Percentiles rank a stretch among this genome's conserved stretches.
Evolutionary conservation across 2,113 vertebrate genomes (phyloP).

Genomic region (Ornithorhynchus anatinus): DNA sequence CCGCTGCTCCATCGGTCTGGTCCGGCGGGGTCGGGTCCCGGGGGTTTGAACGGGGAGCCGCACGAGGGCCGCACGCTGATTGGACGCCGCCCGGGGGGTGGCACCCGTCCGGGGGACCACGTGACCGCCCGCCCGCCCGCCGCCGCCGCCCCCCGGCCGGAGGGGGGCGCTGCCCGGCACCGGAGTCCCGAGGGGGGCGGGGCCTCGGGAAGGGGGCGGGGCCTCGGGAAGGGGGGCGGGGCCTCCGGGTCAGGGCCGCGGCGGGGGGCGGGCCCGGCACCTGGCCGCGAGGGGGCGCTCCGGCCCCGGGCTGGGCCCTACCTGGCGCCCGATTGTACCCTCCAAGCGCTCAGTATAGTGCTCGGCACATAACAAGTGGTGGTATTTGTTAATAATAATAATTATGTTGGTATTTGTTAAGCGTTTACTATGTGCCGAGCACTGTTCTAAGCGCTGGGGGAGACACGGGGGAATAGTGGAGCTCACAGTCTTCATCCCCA

Average conservation of each 20-base stretch:
- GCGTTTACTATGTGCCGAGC: too few relatives aligned
- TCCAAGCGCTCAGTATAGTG: too few relatives aligned
- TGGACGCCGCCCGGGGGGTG: background rate
- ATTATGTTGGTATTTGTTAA: too few relatives aligned
- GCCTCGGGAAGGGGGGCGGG: background rate
- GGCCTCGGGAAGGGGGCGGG: too few relatives aligned
- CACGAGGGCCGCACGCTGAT: slow-evolving; percentile 6
- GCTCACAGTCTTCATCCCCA: too few relatives aligned
- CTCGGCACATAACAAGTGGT: too few relatives aligned
- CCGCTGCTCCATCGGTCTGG: slow-evolving; percentile 12
- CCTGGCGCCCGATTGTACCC: too few relatives aligned
- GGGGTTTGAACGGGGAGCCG: slow-evolving; percentile 63
- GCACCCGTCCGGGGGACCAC: slow-evolving; percentile 39
- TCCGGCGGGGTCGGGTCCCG: background rate
- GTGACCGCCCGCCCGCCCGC: background rate
- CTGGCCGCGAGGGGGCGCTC: background rate
- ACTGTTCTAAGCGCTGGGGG: too few relatives aligned
- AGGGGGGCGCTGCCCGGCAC: rapidly evolving
- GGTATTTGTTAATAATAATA: too few relatives aligned
- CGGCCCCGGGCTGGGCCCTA: background rate
- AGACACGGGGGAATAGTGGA: too few relatives aligned
- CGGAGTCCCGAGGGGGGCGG: rapidly evolving
- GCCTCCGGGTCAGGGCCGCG: background rate
- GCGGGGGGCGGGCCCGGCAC: too few relatives aligned
- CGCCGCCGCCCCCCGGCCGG: rapidly evolving